Evolutionary conservation across 2,113 vertebrate species (phyloP).

Genomic region (Onychorhynchus coronatus): DNA sequence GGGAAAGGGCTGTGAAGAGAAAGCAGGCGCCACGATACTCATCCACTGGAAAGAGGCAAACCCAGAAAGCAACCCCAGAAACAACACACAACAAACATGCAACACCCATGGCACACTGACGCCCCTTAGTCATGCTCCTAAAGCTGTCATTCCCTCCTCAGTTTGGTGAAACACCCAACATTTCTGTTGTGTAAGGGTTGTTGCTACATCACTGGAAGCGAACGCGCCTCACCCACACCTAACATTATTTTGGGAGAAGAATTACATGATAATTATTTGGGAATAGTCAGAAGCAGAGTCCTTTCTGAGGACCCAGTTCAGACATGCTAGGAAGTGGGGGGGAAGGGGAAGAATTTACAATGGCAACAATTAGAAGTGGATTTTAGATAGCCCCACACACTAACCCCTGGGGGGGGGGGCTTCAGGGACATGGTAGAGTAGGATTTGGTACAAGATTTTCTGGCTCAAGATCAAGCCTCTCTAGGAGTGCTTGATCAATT

Average conservation of each 20-base stretch:
- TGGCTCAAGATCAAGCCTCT: background rate
- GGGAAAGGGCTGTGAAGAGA: background rate
- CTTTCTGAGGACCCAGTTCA: constrained; percentile 17
- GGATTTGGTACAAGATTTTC: background rate
- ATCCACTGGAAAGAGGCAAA: background rate
- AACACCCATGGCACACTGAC: background rate
- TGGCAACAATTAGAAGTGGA: background rate
- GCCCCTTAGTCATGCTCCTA: constrained; percentile 1
- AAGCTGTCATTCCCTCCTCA: background rate
- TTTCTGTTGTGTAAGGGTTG: constrained; percentile 37
- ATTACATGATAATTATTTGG: constrained; percentile 29
- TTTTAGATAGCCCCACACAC: background rate
- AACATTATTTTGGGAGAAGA: constrained; percentile 41
- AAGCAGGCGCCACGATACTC: background rate
- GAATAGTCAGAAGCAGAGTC: constrained; percentile 20
- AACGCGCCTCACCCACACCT: background rate
- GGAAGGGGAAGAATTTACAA: background rate
- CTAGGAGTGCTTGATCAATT: background rate
- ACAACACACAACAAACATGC: background rate
- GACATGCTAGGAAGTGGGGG: background rate
- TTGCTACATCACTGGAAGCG: constrained; percentile 30
- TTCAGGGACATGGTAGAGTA: background rate
- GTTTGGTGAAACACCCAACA: constrained; percentile 13
- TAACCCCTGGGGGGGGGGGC: background rate
- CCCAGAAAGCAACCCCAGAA: background rate